These are phyloP conservation scores for Conus ventricosus DNA, from an alignment of 1,140 invertebrate genomes.

Conservation along the genomic window DNA sequence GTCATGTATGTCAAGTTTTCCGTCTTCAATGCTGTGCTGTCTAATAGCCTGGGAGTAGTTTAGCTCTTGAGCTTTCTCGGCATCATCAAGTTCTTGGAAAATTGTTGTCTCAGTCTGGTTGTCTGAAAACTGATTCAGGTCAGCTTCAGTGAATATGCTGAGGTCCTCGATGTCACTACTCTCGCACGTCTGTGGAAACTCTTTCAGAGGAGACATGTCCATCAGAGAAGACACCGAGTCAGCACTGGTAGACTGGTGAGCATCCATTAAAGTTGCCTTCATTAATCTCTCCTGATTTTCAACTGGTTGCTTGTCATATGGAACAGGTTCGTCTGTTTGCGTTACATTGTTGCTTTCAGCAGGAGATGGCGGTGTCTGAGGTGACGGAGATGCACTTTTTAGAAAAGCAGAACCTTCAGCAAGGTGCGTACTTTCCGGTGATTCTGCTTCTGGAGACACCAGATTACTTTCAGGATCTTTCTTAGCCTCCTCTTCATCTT, in stretches of 20 bases:
- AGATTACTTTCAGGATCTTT: neutral
- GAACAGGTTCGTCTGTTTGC: neutral
- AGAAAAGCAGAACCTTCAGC: neutral
- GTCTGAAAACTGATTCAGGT: neutral
- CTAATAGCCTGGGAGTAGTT: neutral
- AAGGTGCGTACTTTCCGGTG: neutral
- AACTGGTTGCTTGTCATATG: neutral
- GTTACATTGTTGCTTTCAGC: neutral
- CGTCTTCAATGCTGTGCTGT: neutral
- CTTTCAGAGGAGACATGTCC: neutral
- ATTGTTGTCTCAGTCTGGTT: neutral
- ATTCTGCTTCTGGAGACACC: neutral
- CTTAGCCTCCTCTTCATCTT: neutral
- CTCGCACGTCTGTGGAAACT: neutral
- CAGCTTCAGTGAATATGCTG: constrained; percentile 33
- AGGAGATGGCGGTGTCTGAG: neutral
- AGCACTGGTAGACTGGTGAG: neutral
- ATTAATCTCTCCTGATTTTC: neutral
- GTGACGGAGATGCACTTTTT: neutral
- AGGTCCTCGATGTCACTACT: constrained; percentile 26
- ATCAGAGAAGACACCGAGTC: neutral
- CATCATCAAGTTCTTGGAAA: neutral
- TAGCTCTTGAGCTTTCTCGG: neutral
- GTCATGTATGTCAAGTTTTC: neutral
- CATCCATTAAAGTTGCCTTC: no score